Evolutionary conservation across 2,888 invertebrate genomes (phyloP).

Genomic region (Junonia oenone): DNA sequence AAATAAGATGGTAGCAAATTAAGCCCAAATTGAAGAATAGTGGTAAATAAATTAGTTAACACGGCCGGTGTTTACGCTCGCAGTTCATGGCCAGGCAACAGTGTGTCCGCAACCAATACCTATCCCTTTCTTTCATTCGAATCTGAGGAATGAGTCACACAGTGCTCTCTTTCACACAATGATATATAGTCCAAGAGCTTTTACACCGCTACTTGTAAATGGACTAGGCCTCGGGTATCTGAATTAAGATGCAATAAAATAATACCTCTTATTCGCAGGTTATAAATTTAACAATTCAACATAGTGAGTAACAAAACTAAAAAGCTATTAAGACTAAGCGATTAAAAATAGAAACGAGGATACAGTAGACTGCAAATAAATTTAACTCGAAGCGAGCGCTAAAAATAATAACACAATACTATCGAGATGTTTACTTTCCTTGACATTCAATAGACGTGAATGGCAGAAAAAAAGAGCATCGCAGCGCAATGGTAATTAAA

Average conservation of each 20-base stretch:
- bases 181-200: conserved; percentile 62
- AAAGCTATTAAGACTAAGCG: not conserved
- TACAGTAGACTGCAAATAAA: not conserved
- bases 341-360: not conserved
- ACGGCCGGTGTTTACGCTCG: conserved; percentile 59
- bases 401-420: not conserved
- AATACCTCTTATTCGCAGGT: conserved; percentile 48
- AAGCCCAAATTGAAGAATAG: conserved; percentile 29
- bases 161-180: conserved; percentile 46
- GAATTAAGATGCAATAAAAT: conserved; percentile 62
- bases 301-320: not conserved
- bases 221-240: conserved; percentile 55
- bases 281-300: conserved; percentile 32
- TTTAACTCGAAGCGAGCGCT: not conserved
- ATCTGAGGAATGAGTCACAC: conserved; percentile 19
- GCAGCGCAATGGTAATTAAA: conserved; percentile 41
- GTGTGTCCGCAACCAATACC: conserved; percentile 26
- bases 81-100: conserved; percentile 55
- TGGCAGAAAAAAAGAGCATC: conserved; percentile 23
- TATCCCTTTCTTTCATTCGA: conserved; percentile 26
- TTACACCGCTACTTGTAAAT: conserved; percentile 57
- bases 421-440: conserved; percentile 2
- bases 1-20: conserved; percentile 19
- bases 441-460: conserved; percentile 7
- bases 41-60: conserved; percentile 39